A percentile compares a stretch with the other conserved stretches of the same genome.
These are phyloP conservation scores for Okamejei kenojei DNA, from an alignment of 2,797 vertebrate genomes.

Conservation along the genomic window DNA sequence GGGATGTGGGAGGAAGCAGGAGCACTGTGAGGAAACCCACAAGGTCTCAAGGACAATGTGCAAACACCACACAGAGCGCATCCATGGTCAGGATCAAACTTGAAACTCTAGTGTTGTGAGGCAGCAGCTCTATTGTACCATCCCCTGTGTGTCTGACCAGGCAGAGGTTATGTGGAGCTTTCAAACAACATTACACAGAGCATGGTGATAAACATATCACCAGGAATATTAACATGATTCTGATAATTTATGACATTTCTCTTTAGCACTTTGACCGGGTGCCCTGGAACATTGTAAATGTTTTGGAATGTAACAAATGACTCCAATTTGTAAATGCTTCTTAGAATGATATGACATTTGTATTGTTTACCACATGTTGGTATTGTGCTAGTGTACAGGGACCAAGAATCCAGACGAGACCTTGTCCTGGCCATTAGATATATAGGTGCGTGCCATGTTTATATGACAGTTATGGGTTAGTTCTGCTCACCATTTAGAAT, in stretches of 20 bases:
- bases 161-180: not conserved
- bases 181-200: not conserved
- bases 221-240: not conserved
- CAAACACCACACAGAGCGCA: too few species aligned
- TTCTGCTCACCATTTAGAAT: constrained; percentile 15
- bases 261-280: not conserved
- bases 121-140: too few species aligned
- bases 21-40: too few species aligned
- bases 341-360: not conserved
- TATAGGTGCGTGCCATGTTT: not conserved
- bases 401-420: not conserved
- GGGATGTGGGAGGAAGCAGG: too few species aligned
- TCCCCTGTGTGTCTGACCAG: not conserved
- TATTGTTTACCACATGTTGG: not conserved
- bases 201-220: not conserved
- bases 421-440: not conserved
- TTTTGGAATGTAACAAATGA: not conserved
- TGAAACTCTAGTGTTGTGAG: too few species aligned
- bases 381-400: not conserved
- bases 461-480: constrained; percentile 1
- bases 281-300: not conserved
- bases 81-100: too few species aligned
- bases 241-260: not conserved
- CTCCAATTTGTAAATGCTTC: not conserved
- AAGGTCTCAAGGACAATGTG: too few species aligned